These are phyloP conservation scores for Ophraella communa DNA, from an alignment of 2,888 invertebrate species.

Conservation along the genomic window DNA sequence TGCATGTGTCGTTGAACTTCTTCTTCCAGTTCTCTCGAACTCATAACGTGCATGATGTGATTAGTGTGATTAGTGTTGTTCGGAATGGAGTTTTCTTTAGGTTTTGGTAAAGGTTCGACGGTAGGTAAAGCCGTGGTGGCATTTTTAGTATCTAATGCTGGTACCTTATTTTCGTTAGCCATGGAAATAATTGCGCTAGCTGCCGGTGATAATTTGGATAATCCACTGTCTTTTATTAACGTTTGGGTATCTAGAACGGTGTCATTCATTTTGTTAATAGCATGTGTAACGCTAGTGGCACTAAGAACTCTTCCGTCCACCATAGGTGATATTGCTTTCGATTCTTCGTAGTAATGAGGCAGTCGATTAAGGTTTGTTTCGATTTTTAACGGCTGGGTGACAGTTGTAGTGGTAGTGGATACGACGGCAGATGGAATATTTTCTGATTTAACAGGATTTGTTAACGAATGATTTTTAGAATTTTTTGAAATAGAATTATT, in stretches of 20 bases:
- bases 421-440: slow-evolving; percentile 52
- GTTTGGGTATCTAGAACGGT: slow-evolving; percentile 57
- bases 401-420: slow-evolving; percentile 57
- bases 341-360: slow-evolving; percentile 39
- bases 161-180: slow-evolving; percentile 35
- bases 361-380: slow-evolving; percentile 51
- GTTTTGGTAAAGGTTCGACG: slow-evolving; percentile 32
- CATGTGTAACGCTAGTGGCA: slow-evolving; percentile 58
- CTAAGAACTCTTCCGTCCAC: slow-evolving; percentile 55
- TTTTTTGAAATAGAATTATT: slow-evolving; percentile 12
- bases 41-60: slow-evolving; percentile 45
- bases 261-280: slow-evolving; percentile 59
- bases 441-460: slow-evolving; percentile 10
- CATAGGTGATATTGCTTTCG: slow-evolving; percentile 48
- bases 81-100: slow-evolving; percentile 9
- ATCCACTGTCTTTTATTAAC: slow-evolving; percentile 54
- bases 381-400: slow-evolving; percentile 57
- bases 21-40: slow-evolving; percentile 45
- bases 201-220: slow-evolving; percentile 45
- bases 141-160: slow-evolving; percentile 42
- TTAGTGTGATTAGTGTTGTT: slow-evolving; percentile 37
- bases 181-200: slow-evolving; percentile 43
- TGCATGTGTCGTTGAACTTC: slow-evolving; percentile 51
- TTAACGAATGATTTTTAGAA: neutral
- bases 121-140: slow-evolving; percentile 44